These are phyloP conservation scores for Carterocephalus palaemon DNA, from an alignment of 2,888 invertebrate genomes.

Conservation along the genomic window DNA sequence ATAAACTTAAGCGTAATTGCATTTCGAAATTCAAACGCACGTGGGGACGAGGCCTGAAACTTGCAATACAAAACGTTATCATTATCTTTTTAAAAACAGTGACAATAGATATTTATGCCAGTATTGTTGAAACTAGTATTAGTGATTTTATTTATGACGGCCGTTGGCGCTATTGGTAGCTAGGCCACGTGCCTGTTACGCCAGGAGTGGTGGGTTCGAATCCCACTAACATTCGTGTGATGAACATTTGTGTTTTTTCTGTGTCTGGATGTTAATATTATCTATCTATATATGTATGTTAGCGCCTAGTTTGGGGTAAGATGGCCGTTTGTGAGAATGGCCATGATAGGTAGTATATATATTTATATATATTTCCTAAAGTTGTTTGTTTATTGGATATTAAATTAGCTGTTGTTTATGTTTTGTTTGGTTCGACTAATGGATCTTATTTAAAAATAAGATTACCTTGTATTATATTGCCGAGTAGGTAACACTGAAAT, in stretches of 20 bases:
- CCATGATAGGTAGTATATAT: no score
- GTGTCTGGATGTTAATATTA: no score
- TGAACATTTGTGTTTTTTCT: no score
- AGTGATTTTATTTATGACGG: no score
- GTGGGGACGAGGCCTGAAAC: conserved; percentile 32
- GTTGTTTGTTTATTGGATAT: conserved; percentile 16
- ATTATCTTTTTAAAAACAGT: conserved; percentile 17
- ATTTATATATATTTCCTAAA: conserved; percentile 13
- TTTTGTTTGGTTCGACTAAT: conserved; percentile 1
- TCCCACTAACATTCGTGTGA: no score
- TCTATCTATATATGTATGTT: no score
- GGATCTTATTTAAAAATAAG: conserved; percentile 4
- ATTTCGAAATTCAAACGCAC: conserved; percentile 57
- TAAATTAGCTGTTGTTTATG: not conserved
- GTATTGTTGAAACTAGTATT: conserved; percentile 19
- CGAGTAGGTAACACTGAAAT: not conserved
- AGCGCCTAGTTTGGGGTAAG: no score
- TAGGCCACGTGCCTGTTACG: no score
- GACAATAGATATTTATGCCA: conserved; percentile 23
- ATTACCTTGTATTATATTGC: conserved; percentile 7
- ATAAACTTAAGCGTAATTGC: conserved; percentile 47
- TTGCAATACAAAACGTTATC: conserved; percentile 24
- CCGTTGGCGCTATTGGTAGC: no score
- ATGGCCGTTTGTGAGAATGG: no score
- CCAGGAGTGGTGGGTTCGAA: no score